Percentiles rank a stretch among this genome's conserved stretches.
Evolutionary conservation across 2,797 vertebrate species (phyloP).

Genomic region (Helarctos malayanus): DNA sequence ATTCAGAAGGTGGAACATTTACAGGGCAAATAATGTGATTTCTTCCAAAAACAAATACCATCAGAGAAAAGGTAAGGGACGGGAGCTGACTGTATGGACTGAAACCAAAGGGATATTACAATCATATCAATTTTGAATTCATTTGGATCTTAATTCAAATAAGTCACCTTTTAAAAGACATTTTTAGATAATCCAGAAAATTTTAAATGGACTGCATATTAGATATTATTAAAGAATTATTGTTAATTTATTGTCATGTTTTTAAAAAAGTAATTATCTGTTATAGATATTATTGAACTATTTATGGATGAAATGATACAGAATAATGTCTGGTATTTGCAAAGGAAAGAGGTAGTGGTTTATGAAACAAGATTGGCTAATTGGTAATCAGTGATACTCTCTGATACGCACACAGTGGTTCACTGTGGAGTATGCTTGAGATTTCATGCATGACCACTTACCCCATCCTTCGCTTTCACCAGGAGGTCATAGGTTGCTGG

Average conservation of each 20-base stretch:
- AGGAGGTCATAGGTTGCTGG: conserved; percentile 92
- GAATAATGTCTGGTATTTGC: neutral
- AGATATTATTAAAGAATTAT: neutral
- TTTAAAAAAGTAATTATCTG: neutral
- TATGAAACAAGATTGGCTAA: neutral
- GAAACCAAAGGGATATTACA: neutral
- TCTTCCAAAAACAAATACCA: neutral
- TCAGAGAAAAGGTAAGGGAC: neutral
- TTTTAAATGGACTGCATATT: neutral
- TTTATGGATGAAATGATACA: neutral
- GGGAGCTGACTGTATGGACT: neutral
- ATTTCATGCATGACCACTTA: conserved; percentile 86
- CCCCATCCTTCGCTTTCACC: conserved; percentile 96
- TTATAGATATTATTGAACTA: conserved; percentile 24
- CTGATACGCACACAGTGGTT: neutral
- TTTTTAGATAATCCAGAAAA: neutral
- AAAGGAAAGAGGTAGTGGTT: neutral
- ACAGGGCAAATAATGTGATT: neutral
- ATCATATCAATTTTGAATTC: neutral
- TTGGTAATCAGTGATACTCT: neutral
- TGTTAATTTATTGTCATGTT: neutral
- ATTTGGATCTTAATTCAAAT: conserved; percentile 23
- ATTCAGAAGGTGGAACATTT: neutral
- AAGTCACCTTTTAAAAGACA: conserved; percentile 22
- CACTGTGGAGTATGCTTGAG: neutral